Conservation (phyloP, 2,888 invertebrate genomes). For the Arrhopalites spinosus region DNA sequence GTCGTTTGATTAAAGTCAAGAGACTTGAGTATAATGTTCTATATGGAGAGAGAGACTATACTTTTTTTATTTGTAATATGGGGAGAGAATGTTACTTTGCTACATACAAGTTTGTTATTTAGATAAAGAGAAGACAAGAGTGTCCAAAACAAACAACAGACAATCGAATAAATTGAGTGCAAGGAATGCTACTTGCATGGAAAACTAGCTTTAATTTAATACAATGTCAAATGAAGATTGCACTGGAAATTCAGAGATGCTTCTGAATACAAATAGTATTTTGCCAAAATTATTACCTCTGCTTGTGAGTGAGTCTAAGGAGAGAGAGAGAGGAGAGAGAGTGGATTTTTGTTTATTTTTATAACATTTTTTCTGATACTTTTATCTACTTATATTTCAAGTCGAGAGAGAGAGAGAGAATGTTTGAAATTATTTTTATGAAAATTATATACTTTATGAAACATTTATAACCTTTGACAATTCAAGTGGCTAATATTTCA, state of each 20-base stretch:
- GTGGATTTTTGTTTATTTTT: too few species aligned
- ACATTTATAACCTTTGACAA: too few species aligned
- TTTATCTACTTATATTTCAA: too few species aligned
- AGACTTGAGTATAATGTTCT: too few species aligned
- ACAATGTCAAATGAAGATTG: background rate
- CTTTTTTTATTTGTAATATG: background rate
- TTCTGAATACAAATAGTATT: background rate
- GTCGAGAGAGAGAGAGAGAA: background rate
- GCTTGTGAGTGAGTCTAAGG: background rate
- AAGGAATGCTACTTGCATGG: slow-evolving; percentile 7
- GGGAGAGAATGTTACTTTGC: background rate
- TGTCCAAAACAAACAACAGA: slow-evolving; percentile 6
- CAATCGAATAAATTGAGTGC: background rate
- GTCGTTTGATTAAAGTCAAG: background rate
- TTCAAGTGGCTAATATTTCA: too few species aligned
- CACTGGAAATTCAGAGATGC: background rate
- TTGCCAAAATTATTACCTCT: background rate
- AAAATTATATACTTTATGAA: too few species aligned
- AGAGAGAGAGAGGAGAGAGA: background rate
- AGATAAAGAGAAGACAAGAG: slow-evolving; percentile 8
- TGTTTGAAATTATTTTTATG: too few species aligned
- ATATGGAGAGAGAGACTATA: too few species aligned
- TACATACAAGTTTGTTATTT: background rate
- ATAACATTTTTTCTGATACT: too few species aligned
- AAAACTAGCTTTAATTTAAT: background rate